Conservation (phyloP, 23 tunicate species). For the Corella eumyota region DNA sequence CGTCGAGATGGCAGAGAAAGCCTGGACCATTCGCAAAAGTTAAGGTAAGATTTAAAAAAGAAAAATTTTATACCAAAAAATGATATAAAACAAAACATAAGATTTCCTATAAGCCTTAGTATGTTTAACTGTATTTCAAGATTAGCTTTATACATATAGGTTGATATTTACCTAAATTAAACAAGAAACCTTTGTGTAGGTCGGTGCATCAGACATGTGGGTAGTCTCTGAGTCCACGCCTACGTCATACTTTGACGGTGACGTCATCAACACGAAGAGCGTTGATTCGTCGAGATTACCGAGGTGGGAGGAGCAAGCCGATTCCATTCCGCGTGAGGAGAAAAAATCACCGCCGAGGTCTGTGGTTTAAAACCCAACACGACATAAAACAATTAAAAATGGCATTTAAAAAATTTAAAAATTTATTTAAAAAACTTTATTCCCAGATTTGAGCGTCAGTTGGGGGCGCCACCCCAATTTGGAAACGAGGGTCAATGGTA, state of each 20-base stretch:
- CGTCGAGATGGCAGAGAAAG: slow-evolving; percentile 19
- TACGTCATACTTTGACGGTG: slow-evolving; percentile 41
- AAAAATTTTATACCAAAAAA: too few relatives aligned
- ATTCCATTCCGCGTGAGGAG: slow-evolving; percentile 71
- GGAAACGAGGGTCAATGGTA: slow-evolving; percentile 62
- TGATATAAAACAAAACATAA: too few relatives aligned
- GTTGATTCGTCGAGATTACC: slow-evolving; percentile 2
- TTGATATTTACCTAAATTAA: too few relatives aligned
- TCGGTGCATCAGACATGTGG: slow-evolving; percentile 73
- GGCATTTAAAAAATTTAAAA: neutral
- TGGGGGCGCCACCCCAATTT: slow-evolving; percentile 85
- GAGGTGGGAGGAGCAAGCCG: slow-evolving; percentile 68
- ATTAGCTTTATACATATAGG: too few relatives aligned
- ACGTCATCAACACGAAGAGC: neutral
- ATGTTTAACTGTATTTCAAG: too few relatives aligned
- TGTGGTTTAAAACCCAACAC: too few relatives aligned
- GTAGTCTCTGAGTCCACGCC: slow-evolving; percentile 81
- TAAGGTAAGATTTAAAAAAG: too few relatives aligned
- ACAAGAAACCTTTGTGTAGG: too few relatives aligned
- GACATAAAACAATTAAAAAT: neutral
- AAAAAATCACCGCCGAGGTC: slow-evolving; percentile 70
- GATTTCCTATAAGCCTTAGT: too few relatives aligned
- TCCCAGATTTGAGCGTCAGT: slow-evolving; percentile 46
- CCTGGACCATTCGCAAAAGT: slow-evolving; percentile 70
- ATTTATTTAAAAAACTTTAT: neutral